Base-by-base conservation (phyloP, 2,888 invertebrate species). In the Caenorhabditis uteleia region DNA sequence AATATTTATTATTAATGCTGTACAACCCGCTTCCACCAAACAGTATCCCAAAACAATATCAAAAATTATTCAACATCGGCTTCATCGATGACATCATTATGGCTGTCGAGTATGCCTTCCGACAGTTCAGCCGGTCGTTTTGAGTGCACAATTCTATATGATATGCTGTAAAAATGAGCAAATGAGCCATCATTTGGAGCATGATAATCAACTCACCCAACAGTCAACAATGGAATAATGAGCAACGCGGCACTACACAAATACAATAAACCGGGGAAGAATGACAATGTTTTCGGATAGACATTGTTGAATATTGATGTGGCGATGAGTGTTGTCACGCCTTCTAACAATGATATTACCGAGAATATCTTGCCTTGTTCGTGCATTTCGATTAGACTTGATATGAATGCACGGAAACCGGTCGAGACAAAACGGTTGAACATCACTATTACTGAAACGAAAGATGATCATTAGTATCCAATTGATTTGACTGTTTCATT, bases 321-420 rank as follows among this genome's bases (percentile, higher is more conserved):
- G 5, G 84, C 84, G 39, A 80, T 50, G 8, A 85, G 67, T 4
- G 77, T 70, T 1, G 82, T 70, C 14, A 84, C 49, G 31, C 82
- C 83, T 71, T 85, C 84, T 26, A 82, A 50, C 4, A 83, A 71
- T 1, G 83, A 80, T 42, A 85, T 77, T 57, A 82, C 62, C 1
- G 83, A 75, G 66, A 85, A 78, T 27, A 84, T 62, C 65, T 83
- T 83, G 3, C 84, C 84, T 77, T 84, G 84, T 68, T 85, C 84
- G 46, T 77, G 68, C 16, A 68, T 54, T 14, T 71, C 59, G 18
- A 84, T 82, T 39, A 83, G 68, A 14, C 76, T 74, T 5, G 84
- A 83, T 33, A 79, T 70, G 44, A 82, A 73, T 4, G 85, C 79
- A 8, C 85, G 77, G 34, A 84, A 67, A 14, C 83, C 84, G 18